Percentiles rank a stretch among this genome's conserved stretches.
These are phyloP conservation scores for Calephelis perditalis DNA, from an alignment of 2,888 invertebrate genomes.

Conservation along the genomic window DNA sequence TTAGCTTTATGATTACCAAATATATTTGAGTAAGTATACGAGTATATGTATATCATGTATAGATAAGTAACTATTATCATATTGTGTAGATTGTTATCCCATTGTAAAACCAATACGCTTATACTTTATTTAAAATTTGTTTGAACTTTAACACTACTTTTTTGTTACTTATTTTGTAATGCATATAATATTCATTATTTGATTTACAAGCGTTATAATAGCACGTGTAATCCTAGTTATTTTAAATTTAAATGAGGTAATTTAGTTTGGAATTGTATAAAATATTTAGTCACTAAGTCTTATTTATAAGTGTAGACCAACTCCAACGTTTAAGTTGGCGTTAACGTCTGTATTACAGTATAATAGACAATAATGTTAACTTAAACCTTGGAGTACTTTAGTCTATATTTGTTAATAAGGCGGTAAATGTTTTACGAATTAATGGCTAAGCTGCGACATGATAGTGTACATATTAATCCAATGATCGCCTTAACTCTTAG, in stretches of 20 bases:
- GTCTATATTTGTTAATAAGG: no score
- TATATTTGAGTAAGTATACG: neutral
- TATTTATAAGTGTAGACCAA: no score
- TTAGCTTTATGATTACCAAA: conserved; percentile 5
- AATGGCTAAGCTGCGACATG: conserved; percentile 5
- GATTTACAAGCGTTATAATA: no score
- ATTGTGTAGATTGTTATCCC: conserved; percentile 7
- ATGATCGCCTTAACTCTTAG: conserved; percentile 45
- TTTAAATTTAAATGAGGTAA: no score
- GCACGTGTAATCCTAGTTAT: no score
- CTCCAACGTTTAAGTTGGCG: no score
- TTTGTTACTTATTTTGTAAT: no score
- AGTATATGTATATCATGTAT: neutral
- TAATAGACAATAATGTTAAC: no score
- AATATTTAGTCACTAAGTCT: neutral
- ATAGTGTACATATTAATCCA: conserved; percentile 21
- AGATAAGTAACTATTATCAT: neutral
- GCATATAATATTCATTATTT: no score
- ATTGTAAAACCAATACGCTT: conserved; percentile 16
- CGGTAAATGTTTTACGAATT: neutral
- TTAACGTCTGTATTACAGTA: no score
- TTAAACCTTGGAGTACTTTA: no score
- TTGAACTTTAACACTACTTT: no score
- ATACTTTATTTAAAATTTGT: conserved; percentile 1
- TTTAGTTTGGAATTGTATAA: neutral